A percentile compares a stretch with the other conserved stretches of the same genome.
Conservation (phyloP, 30 jellyfish, hydroid and myxozoan genomes). For the Cassiopea andromeda region DNA sequence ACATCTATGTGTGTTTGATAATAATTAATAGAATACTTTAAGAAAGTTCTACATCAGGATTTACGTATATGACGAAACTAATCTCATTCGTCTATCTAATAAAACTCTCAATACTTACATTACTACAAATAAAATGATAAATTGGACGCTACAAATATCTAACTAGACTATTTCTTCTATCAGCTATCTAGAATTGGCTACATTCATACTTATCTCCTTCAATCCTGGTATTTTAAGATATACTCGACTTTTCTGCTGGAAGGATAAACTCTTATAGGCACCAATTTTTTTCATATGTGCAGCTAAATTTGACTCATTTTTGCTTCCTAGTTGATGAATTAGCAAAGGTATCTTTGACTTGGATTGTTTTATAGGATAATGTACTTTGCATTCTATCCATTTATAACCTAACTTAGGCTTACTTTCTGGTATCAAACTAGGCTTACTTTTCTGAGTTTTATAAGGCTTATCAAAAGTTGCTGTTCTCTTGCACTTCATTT, state of each 20-base stretch:
- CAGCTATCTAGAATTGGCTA: too few relatives aligned
- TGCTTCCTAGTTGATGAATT: constrained; percentile 30
- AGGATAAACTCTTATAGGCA: constrained; percentile 7
- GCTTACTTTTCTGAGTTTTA: background rate
- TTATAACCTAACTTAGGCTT: background rate
- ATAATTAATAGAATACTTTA: too few relatives aligned
- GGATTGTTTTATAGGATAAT: constrained; percentile 38
- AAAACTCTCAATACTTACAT: too few relatives aligned
- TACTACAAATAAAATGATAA: too few relatives aligned
- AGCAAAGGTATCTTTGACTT: constrained; percentile 10
- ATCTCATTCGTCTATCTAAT: too few relatives aligned
- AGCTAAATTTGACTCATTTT: background rate
- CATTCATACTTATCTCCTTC: too few relatives aligned
- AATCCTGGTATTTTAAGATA: background rate
- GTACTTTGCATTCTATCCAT: constrained; percentile 30
- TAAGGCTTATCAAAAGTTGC: background rate
- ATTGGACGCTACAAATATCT: too few relatives aligned
- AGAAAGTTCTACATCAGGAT: too few relatives aligned
- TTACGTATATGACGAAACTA: too few relatives aligned
- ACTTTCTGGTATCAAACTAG: background rate
- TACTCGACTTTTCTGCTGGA: background rate
- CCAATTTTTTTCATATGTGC: constrained; percentile 28
- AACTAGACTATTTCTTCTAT: too few relatives aligned
- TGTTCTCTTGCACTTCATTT: background rate
- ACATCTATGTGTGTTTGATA: too few relatives aligned